phyloP scores from a whole-genome alignment of 2,888 invertebrate genomes.

The Phaonia tiefii region DNA sequence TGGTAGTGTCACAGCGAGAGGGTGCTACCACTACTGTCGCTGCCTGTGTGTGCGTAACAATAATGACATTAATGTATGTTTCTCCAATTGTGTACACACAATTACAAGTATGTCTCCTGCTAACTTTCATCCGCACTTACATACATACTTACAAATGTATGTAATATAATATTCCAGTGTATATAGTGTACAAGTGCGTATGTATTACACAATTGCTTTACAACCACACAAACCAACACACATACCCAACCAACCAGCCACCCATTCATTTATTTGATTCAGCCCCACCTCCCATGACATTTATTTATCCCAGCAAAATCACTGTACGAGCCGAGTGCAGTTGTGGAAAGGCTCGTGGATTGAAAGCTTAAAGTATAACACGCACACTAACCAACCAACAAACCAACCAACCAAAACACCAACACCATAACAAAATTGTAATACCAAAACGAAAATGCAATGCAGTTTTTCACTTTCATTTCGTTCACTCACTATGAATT shows the following conservation, averaged over 20 bases:
- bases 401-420: constrained; percentile 70
- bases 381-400: constrained; percentile 2
- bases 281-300: neutral
- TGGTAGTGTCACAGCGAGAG: neutral
- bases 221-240: constrained; percentile 68
- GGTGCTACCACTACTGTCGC: neutral
- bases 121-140: neutral
- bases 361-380: constrained; percentile 16
- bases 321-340: neutral
- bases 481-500: too few species aligned
- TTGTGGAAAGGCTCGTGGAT: constrained; percentile 17
- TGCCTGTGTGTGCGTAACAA: neutral
- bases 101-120: neutral
- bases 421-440: constrained; percentile 53
- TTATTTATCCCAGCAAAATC: too few species aligned
- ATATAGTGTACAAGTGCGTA: constrained; percentile 3
- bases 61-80: constrained; percentile 27
- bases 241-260: constrained; percentile 15
- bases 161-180: neutral
- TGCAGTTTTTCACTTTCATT: constrained; percentile 33
- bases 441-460: constrained; percentile 39
- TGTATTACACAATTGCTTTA: constrained; percentile 61
- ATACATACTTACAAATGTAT: too few species aligned
- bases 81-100: constrained; percentile 29
- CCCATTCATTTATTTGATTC: neutral